Percentiles rank a stretch among this genome's conserved stretches.
phyloP scores from a whole-genome alignment of 1,140 invertebrate genomes.

The Drosophila repletoides region DNA sequence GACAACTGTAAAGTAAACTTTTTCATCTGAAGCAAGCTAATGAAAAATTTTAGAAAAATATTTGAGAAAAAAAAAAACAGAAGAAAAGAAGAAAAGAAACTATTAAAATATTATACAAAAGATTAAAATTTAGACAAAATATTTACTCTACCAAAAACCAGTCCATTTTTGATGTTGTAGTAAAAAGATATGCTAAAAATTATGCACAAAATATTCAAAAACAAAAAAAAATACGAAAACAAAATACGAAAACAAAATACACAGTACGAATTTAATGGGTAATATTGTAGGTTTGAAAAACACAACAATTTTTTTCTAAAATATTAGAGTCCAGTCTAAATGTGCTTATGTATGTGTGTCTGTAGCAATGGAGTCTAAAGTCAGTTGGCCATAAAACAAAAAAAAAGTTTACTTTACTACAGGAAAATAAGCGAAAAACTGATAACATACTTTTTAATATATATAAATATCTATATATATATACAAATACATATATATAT shows the following conservation, averaged over 20 bases:
- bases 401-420: constrained; percentile 60
- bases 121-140: constrained; percentile 11
- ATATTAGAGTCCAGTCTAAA: constrained; percentile 57
- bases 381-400: constrained; percentile 49
- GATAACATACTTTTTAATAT: constrained; percentile 42
- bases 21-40: constrained; percentile 19
- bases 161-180: constrained; percentile 78
- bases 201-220: constrained; percentile 21
- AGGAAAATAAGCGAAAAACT: constrained; percentile 39
- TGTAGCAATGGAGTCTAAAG: constrained; percentile 40
- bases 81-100: constrained; percentile 21
- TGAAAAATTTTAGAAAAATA: constrained; percentile 68
- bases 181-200: constrained; percentile 21
- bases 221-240: constrained; percentile 40
- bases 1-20: constrained; percentile 58
- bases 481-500: constrained; percentile 38
- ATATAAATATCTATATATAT: not conserved
- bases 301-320: constrained; percentile 34
- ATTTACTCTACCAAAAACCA: constrained; percentile 33
- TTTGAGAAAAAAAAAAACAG: constrained; percentile 19
- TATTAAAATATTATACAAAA: constrained; percentile 39
- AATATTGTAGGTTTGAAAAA: constrained; percentile 14
- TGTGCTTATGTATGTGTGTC: constrained; percentile 50
- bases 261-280: constrained; percentile 61
- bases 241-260: constrained; percentile 7